Evolutionary conservation across 2,888 invertebrate species (phyloP).

Genomic region (Philaethria dido): DNA sequence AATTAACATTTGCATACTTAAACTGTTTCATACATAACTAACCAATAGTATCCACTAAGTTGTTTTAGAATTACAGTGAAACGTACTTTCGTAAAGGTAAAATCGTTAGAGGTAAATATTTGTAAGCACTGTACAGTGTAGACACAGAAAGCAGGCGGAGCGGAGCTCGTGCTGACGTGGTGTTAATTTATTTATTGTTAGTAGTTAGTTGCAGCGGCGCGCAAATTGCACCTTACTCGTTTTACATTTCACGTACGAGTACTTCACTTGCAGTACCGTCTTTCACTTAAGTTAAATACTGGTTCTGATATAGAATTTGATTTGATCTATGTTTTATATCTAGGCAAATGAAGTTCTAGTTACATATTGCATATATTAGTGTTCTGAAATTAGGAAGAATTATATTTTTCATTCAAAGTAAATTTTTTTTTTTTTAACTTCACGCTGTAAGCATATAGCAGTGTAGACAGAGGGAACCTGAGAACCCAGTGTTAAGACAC

Average conservation of each 20-base stretch:
- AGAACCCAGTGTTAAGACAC: too few relatives aligned
- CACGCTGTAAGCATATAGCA: too few relatives aligned
- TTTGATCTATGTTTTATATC: not conserved
- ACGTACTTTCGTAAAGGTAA: constrained; percentile 12
- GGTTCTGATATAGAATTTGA: not conserved
- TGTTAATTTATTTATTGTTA: constrained; percentile 35
- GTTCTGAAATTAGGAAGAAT: too few relatives aligned
- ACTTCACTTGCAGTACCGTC: constrained; percentile 6
- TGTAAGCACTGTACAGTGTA: constrained; percentile 12
- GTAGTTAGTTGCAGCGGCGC: constrained; percentile 18
- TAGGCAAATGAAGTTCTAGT: not conserved
- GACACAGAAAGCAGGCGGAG: constrained; percentile 25
- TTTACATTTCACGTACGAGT: constrained; percentile 11
- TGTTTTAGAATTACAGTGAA: constrained; percentile 8
- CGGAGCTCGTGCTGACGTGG: constrained; percentile 17
- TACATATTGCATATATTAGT: not conserved
- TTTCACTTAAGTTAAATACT: constrained; percentile 5
- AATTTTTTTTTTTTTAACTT: not conserved
- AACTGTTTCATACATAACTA: too few relatives aligned
- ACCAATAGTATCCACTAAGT: not conserved
- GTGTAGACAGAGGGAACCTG: too few relatives aligned
- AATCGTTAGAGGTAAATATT: constrained; percentile 30
- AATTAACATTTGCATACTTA: too few relatives aligned
- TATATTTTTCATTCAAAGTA: too few relatives aligned
- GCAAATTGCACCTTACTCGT: constrained; percentile 22